Evolutionary conservation across 2,113 vertebrate genomes (phyloP).

Genomic region (Aphelocoma coerulescens): DNA sequence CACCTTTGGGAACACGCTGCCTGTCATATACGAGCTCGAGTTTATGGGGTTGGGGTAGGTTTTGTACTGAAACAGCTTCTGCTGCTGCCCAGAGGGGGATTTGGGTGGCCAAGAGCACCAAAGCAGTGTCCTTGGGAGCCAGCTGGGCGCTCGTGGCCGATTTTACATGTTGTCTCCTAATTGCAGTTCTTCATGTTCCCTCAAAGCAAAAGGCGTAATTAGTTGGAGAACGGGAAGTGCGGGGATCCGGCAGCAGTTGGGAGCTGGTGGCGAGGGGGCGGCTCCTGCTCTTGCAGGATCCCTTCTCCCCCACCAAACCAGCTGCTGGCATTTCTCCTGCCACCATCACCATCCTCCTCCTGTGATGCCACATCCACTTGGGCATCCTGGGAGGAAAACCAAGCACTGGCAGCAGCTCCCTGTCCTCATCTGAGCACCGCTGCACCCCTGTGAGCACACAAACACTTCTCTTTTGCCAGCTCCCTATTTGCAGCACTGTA

Average conservation of each 20-base stretch:
- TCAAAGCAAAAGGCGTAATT: background rate
- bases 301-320: background rate
- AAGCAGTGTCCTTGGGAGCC: background rate
- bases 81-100: background rate
- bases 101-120: background rate
- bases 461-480: background rate
- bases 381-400: background rate
- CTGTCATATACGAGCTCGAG: accelerated
- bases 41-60: background rate
- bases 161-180: background rate
- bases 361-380: background rate
- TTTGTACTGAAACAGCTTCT: background rate
- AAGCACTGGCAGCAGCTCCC: background rate
- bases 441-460: background rate
- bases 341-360: background rate
- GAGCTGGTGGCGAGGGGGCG: background rate
- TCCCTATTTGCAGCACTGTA: background rate
- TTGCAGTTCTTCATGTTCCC: background rate
- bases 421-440: background rate
- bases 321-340: background rate
- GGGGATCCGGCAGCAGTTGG: background rate
- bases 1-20: background rate
- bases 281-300: background rate
- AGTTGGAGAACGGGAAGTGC: background rate
- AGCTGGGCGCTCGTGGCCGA: background rate